Evolutionary conservation across 2,113 vertebrate species (phyloP).

Genomic region (Anguilla rostrata): DNA sequence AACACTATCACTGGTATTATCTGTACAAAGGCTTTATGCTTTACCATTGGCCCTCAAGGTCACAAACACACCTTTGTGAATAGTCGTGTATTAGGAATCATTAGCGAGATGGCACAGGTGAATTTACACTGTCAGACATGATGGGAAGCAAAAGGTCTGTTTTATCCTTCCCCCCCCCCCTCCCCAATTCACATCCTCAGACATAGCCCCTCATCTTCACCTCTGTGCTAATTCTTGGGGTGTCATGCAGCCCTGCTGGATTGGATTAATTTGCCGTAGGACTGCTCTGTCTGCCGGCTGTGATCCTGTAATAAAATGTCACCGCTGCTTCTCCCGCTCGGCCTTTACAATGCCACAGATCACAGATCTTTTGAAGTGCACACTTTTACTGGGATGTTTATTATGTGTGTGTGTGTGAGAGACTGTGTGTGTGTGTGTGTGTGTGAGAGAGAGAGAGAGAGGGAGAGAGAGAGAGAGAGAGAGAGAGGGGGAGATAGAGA

Average conservation of each 20-base stretch:
- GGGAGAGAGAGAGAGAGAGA: no score
- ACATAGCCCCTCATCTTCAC: background rate
- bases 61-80: constrained; percentile 80
- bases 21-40: constrained; percentile 62
- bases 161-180: background rate
- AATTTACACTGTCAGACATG: constrained; percentile 75
- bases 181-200: no score
- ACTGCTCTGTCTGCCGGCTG: constrained; percentile 69
- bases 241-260: background rate
- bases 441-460: no score
- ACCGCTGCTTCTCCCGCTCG: constrained; percentile 35
- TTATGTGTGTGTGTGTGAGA: background rate
- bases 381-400: background rate
- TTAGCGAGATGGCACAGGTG: constrained; percentile 77
- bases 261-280: constrained; percentile 62
- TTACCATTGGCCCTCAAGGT: constrained; percentile 76
- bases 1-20: constrained; percentile 65
- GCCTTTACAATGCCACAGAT: background rate
- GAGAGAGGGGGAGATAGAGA: no score
- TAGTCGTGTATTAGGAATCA: constrained; percentile 82
- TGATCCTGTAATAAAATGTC: constrained; percentile 67
- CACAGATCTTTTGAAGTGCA: background rate
- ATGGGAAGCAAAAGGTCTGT: constrained; percentile 33
- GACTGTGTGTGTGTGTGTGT: background rate
- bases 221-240: background rate